phyloP scores from a whole-genome alignment of 2,888 invertebrate genomes.

The Cinara cedri region DNA sequence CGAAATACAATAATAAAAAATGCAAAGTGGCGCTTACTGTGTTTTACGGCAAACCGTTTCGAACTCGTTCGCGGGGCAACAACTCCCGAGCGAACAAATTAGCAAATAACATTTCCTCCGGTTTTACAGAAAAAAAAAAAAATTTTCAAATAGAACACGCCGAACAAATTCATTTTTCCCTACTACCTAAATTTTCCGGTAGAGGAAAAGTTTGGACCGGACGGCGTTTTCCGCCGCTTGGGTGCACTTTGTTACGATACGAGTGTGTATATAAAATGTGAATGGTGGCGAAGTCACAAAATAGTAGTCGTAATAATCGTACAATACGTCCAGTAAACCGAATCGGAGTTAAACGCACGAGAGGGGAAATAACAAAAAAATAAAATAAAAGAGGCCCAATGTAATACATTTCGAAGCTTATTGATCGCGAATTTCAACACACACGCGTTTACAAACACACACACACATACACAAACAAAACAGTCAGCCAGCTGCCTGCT shows the following conservation, averaged over 20 bases:
- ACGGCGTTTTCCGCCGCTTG: background rate
- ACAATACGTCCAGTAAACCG: background rate
- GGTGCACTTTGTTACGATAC: background rate
- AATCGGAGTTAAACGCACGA: slow-evolving; percentile 24
- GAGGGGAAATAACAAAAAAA: background rate
- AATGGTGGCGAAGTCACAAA: background rate
- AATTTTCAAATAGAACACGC: background rate
- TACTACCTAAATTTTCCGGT: background rate
- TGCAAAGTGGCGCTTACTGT: too few species aligned
- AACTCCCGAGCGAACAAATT: background rate
- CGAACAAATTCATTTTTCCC: background rate
- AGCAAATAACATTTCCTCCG: background rate
- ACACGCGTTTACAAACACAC: background rate
- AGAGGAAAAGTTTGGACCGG: background rate
- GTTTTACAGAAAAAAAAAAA: too few species aligned
- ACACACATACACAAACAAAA: slow-evolving; percentile 13
- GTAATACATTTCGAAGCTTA: slow-evolving; percentile 50
- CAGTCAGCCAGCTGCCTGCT: slow-evolving; percentile 37
- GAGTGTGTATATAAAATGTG: background rate
- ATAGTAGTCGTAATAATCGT: background rate
- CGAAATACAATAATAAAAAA: background rate
- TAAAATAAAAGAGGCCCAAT: slow-evolving; percentile 14
- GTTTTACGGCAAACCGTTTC: slow-evolving; percentile 19
- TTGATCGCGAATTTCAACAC: slow-evolving; percentile 56
- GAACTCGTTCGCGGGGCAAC: slow-evolving; percentile 3